phyloP scores from a whole-genome alignment of 2,113 vertebrate genomes.

The Grantiella picta region DNA sequence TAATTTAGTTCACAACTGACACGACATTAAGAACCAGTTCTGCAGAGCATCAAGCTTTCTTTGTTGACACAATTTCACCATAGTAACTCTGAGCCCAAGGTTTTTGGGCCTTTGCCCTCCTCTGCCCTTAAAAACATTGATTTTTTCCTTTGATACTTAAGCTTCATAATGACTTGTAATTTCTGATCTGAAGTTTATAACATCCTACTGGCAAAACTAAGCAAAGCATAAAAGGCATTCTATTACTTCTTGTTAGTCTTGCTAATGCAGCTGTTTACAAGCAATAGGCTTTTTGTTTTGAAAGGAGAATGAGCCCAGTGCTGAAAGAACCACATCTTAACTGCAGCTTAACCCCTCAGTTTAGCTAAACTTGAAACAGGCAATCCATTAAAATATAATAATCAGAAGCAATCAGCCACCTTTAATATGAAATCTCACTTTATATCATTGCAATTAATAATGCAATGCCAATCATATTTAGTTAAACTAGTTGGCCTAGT shows the following conservation, averaged over 20 bases:
- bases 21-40: not conserved
- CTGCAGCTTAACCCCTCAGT: not conserved
- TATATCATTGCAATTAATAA: not conserved
- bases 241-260: not conserved
- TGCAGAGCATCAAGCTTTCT: not conserved
- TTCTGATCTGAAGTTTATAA: not conserved
- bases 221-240: not conserved
- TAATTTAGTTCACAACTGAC: not conserved
- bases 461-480: not conserved
- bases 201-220: not conserved
- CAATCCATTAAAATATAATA: not conserved
- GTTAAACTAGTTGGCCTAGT: not conserved
- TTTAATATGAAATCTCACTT: not conserved
- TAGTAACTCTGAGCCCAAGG: not conserved
- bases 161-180: not conserved
- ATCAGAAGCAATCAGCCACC: not conserved
- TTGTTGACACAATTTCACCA: not conserved
- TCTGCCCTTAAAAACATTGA: not conserved
- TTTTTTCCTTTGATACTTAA: not conserved
- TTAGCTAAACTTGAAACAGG: not conserved
- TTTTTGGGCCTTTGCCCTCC: not conserved
- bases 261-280: not conserved
- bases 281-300: not conserved
- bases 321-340: not conserved
- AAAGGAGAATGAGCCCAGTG: not conserved